Evolutionary conservation across 2,113 vertebrate species (phyloP).

Genomic region (Coracopsis vasa): DNA sequence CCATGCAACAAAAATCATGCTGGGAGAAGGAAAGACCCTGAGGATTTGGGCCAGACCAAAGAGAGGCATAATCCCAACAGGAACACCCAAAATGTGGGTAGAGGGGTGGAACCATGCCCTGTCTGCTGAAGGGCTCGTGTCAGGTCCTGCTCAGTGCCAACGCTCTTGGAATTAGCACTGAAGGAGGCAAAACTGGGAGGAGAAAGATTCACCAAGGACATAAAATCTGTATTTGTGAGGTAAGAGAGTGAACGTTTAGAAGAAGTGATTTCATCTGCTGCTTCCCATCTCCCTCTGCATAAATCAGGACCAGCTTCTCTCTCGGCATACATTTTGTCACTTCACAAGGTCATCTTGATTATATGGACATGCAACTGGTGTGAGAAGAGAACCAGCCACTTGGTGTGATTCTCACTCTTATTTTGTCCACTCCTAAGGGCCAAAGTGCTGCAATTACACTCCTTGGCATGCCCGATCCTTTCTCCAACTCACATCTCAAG

Average conservation of each 20-base stretch:
- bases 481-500: neutral
- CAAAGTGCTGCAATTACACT: neutral
- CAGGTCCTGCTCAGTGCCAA: neutral
- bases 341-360: neutral
- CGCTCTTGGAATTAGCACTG: neutral
- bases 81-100: neutral
- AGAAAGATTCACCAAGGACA: neutral
- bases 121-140: neutral
- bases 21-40: neutral
- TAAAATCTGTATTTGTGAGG: neutral
- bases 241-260: neutral
- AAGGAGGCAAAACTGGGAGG: neutral
- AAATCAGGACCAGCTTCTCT: neutral
- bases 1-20: neutral
- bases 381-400: neutral
- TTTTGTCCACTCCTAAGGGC: neutral
- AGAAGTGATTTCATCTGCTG: neutral
- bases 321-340: neutral
- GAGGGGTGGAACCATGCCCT: neutral
- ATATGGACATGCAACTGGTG: neutral
- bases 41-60: neutral
- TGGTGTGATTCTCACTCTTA: rapidly evolving
- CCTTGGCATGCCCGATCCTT: neutral
- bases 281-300: neutral
- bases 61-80: neutral